Evolutionary conservation across 30 jellyfish, hydroid and myxozoan species (phyloP), one percentile per base, ranked within the genome.

Genomic region (Hydractinia echinata): DNA sequence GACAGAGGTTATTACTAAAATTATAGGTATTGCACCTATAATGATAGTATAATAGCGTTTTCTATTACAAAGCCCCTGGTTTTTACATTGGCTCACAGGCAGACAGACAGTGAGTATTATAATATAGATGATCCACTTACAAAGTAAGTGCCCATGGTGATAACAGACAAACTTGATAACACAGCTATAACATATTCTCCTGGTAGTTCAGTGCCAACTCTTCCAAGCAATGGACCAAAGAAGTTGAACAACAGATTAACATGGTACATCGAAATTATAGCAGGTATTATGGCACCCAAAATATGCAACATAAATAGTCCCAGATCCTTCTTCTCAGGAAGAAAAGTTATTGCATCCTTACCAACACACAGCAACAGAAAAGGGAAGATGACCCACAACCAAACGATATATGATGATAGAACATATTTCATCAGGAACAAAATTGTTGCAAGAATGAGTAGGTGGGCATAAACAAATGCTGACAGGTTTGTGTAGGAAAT

Each of bases 201-300:
- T 5, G 96, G 96, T 9, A 93, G 58, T 73, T 83, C 94, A 55
- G 95, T 51, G 53, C 99, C 99, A 83, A 81, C 85, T 62, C 99
- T 81, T 30, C 99, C 99, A 84, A 93, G 71, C 19, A 93, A 81
- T 5, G 99, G 99, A 15, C 84, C 85, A 69, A 93, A 93, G 54
- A 93, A 92, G 71, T 83, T 90, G 74, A 50, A 84, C 15, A 84
- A 30, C 39, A 95, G 48, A 71, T 54, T 54, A n/a, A 87, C n/a
- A 68, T 85, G 90, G 71, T 87, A 84, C 19, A 87, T 54, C 8
- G 86, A 11, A 30, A 93, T 54, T 50, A 87, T 30, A 16, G 77
- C 64, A 0, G 99, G 99, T 56, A 84, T 53, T 0, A 88, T 55
- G 53, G 69, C 61, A 5, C 97, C 91, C 21, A 79, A 53, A 8